Base-by-base conservation (phyloP, 2,797 vertebrate genomes). In the Protosalanx chinensis region DNA sequence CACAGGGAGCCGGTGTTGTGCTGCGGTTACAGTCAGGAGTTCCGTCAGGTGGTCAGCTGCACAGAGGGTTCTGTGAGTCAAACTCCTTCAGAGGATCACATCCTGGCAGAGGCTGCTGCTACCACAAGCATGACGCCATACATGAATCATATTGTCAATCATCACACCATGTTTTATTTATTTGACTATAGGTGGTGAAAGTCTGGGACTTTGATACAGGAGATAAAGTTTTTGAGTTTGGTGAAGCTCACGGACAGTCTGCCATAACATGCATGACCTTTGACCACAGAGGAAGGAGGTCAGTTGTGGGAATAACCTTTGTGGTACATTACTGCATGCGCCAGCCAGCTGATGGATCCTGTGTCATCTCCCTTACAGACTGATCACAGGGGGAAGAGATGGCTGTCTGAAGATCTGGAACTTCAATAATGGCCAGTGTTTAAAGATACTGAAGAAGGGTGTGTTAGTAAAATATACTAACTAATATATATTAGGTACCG, bases 31-130 rank as follows among this genome's bases (percentile, higher is more conserved):
- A 94, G 88, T 64, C 74, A 88, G 8, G 83, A 89, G 73, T 95
- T 95, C 74, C 85, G 88, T 68, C 92, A 93, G 62, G 89, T 95
- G 66, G 89, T 95, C 79, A 95, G 91, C 91, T 95, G 93, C 85
- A 89, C 88, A 0, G 88, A 94, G 65, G 90, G 85, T 32, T 94
- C 93, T 18, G 93, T 94, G 88, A 94, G 94, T 94, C 60, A 76
- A 76, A 79, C 51, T 51, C 60, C 51, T 37, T 57, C 59, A 60
- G 1, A 46, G 13, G 41, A 46, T 46, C 41, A 27, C 59, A 30
- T 27, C 27, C 27, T 23, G 59, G 27, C 23, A 64, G 1, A 5
- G 20, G 18, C 20, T 37, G 10, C 60, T 33, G 60, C 27, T 49
- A 20, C 23, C 12, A 1, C 18, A 58, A 29, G 6, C 2, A 68